phyloP scores from a whole-genome alignment of 2,888 invertebrate genomes.

The Eristalis pertinax region DNA sequence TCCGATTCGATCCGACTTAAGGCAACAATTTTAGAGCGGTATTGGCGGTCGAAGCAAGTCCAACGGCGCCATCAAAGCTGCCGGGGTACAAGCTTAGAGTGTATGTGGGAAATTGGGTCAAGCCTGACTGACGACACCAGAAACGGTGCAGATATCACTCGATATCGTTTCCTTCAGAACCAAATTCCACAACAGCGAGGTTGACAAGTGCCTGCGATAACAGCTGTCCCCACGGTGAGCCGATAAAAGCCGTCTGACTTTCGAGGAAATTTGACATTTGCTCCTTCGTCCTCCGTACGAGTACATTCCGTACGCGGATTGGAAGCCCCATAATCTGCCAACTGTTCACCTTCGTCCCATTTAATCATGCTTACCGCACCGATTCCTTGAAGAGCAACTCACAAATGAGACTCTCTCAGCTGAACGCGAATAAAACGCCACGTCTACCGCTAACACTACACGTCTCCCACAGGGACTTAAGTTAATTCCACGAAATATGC shows the following conservation, averaged over 20 bases:
- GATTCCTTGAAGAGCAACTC: not conserved
- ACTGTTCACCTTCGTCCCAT: not conserved
- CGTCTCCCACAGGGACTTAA: not conserved
- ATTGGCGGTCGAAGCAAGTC: no score
- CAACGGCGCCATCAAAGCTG: no score
- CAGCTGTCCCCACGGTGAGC: no score
- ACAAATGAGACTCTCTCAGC: not conserved
- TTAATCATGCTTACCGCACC: not conserved
- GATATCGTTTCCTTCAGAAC: no score
- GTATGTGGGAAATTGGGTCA: no score
- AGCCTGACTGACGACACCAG: no score
- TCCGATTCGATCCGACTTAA: no score
- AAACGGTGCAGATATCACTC: no score
- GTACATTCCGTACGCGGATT: not conserved
- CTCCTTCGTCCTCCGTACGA: not conserved
- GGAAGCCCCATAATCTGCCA: not conserved
- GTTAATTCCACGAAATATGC: constrained; percentile 1
- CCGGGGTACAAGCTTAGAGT: no score
- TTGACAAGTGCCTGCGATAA: no score
- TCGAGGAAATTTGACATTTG: not conserved
- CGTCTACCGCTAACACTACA: not conserved
- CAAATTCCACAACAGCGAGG: no score
- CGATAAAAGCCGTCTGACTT: not conserved
- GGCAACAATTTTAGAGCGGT: no score
- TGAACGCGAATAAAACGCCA: not conserved